Percentiles rank a stretch among this genome's conserved stretches.
Conservation (phyloP, 2,888 invertebrate genomes). For the Parelbella ahira region DNA sequence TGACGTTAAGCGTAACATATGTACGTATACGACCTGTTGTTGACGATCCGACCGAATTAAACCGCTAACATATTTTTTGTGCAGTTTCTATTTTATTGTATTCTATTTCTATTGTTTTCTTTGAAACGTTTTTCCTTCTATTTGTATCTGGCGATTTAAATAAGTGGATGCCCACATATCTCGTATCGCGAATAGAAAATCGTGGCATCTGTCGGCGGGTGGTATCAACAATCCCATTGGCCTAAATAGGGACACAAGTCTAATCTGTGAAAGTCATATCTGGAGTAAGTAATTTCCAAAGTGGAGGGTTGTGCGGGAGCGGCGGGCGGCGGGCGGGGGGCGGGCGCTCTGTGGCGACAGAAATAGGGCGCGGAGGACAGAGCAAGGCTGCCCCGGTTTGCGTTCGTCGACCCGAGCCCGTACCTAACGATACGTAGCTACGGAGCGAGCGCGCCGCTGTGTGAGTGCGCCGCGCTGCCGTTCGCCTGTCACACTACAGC, state of each 20-base stretch:
- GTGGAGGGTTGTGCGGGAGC: constrained; percentile 46
- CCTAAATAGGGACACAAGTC: constrained; percentile 19
- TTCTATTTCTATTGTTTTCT: too few relatives aligned
- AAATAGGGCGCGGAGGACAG: constrained; percentile 80
- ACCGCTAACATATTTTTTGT: too few relatives aligned
- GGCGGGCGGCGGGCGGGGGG: constrained; percentile 39
- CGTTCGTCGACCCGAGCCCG: constrained; percentile 68
- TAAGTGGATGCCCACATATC: too few relatives aligned
- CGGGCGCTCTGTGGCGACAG: constrained; percentile 64
- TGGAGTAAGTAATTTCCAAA: constrained; percentile 49
- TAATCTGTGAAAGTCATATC: constrained; percentile 28
- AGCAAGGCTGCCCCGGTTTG: constrained; percentile 79
- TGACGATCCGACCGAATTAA: too few relatives aligned
- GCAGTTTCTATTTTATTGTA: too few relatives aligned
- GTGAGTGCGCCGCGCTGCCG: constrained; percentile 38
- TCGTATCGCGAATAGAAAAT: constrained; percentile 1
- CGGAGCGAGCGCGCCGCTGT: constrained; percentile 37
- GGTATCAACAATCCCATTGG: constrained; percentile 16
- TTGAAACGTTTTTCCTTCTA: too few relatives aligned
- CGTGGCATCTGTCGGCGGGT: background rate
- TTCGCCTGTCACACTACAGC: constrained; percentile 32
- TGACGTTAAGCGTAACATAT: too few relatives aligned
- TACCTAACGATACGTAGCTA: constrained; percentile 47
- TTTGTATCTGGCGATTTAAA: too few relatives aligned
- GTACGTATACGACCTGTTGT: too few relatives aligned